Base-by-base conservation (phyloP, 2,888 invertebrate genomes). In the Netelia fuscicornis region DNA sequence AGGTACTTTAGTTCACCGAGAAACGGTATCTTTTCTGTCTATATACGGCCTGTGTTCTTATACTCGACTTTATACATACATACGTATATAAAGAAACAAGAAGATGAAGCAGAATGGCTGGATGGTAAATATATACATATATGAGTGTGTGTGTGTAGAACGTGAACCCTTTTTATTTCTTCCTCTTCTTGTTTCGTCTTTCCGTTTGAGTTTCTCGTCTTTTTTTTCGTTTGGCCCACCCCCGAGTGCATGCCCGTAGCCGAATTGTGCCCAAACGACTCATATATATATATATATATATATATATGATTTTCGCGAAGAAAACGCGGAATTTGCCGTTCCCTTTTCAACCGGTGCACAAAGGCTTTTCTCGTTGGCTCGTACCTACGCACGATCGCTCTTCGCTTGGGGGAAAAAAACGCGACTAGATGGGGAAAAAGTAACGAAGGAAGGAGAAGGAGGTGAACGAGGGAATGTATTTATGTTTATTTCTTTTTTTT, bases 201-300 rank as follows among this genome's bases (percentile, higher is more conserved):
- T 68, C 79, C 70, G 58, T 74, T 83, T 67, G 48, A 64, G 71
- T 72, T 80, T 68, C 54, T 52, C 54, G 6, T 58, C 70, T 23
- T 56, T 67, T 68, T 58, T 78, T 20, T 84, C 74, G 30, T 48
- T 84, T 81, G 62, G 58, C 62, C 68, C 70, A 62, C 52, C 37
- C 25, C 2, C 25, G 37, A 70, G 60, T 9, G 44, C 77, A 67
- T 67, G 72, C 81, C 77, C 75, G 77, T 84, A 72, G 72, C 75
- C 56, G 42, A 80, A 72, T 74, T 76, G 77, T 74, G 68, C 77
- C 70, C 77, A 72, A 67, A 62, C 84, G 74, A 81, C 60, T 23
- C 17, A 17, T 17, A 17, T 17, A 17, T 17, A 71, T 71, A 37
- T 56, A 64, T 77, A 30, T 30, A 17, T 17, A 17, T 17, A 17